These are phyloP conservation scores for Oncorhynchus tshawytscha DNA, from an alignment of 2,113 vertebrate species.

Conservation along the genomic window DNA sequence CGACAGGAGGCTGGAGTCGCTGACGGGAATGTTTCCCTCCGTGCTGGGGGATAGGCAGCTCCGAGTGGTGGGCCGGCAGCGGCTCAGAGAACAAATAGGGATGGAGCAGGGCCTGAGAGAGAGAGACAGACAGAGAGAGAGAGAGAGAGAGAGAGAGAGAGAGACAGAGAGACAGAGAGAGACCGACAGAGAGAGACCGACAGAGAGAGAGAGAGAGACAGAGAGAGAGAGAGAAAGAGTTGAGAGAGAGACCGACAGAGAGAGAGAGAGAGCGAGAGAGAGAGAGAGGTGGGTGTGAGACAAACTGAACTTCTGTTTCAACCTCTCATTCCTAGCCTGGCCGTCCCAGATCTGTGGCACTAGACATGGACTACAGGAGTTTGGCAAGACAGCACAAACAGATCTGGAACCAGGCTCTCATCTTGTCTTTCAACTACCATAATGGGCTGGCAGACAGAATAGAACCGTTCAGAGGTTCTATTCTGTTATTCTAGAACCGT, in stretches of 20 bases:
- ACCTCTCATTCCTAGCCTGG: neutral
- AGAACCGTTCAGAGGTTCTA: no score
- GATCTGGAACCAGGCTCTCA: no score
- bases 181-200: neutral
- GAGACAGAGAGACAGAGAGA: neutral
- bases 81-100: slow-evolving; percentile 85
- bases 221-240: no score
- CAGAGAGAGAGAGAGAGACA: neutral
- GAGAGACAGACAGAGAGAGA: neutral
- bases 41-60: slow-evolving; percentile 83
- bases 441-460: neutral
- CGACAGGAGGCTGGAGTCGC: slow-evolving; percentile 72
- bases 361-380: no score
- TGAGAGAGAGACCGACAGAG: neutral
- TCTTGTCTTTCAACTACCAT: neutral
- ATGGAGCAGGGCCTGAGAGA: slow-evolving; percentile 82
- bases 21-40: slow-evolving; percentile 68
- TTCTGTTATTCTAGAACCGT: no score
- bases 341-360: no score
- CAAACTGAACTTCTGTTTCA: neutral
- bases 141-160: neutral
- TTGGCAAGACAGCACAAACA: no score
- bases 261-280: neutral
- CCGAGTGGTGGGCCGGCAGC: slow-evolving; percentile 85
- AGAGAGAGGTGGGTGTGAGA: neutral